Conservation (phyloP, 1,140 invertebrate genomes). For the Sycophaga agraensis region DNA sequence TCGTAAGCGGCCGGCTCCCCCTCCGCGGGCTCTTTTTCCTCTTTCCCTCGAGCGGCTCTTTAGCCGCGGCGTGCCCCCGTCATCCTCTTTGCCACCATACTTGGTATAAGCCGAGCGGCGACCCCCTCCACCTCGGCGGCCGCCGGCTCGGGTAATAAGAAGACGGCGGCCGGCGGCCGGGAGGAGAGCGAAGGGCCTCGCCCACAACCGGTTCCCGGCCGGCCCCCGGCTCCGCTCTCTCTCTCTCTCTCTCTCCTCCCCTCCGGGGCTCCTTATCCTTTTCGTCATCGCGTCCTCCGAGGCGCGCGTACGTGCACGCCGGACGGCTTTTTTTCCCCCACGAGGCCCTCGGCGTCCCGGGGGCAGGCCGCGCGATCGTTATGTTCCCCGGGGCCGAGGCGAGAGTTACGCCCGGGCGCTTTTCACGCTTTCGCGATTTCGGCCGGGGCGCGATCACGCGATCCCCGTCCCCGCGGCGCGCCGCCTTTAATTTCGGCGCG, state of each 20-base stretch:
- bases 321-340: neutral
- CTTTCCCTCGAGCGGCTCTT: conserved; percentile 5
- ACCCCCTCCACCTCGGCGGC: conserved; percentile 33
- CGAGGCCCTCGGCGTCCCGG: too few species aligned
- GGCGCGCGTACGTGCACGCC: neutral
- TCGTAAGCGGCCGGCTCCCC: neutral
- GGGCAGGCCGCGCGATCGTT: too few species aligned
- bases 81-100: conserved; percentile 57
- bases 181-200: conserved; percentile 45
- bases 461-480: too few species aligned
- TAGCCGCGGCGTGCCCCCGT: conserved; percentile 31
- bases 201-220: conserved; percentile 56
- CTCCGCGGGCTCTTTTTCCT: neutral
- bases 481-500: conserved; percentile 15
- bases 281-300: conserved; percentile 18
- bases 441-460: neutral
- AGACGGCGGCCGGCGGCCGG: conserved; percentile 34
- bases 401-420: neutral
- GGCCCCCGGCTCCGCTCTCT: conserved; percentile 2
- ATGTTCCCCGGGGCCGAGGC: too few species aligned
- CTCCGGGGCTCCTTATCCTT: conserved; percentile 4
- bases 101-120: conserved; percentile 46
- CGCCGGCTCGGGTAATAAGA: conserved; percentile 28
- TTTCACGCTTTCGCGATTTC: neutral
- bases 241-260: neutral